These are phyloP conservation scores for Ennomos fuscantarius DNA, from an alignment of 2,888 invertebrate species.

Conservation along the genomic window DNA sequence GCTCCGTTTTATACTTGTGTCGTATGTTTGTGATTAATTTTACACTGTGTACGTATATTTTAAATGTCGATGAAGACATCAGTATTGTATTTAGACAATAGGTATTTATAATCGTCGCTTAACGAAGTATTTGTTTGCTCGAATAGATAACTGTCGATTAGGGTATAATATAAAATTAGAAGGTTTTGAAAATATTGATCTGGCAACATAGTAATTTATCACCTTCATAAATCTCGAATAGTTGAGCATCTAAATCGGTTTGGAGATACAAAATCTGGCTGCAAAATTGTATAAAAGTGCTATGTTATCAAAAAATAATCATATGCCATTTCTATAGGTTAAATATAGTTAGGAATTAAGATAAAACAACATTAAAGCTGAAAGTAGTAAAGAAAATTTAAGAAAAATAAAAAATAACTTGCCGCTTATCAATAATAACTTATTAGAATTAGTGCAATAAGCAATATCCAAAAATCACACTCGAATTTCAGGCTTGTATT, in stretches of 20 bases:
- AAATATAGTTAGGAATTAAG: conserved; percentile 14
- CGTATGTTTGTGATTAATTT: conserved; percentile 68
- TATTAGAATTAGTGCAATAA: conserved; percentile 49
- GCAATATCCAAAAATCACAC: conserved; percentile 49
- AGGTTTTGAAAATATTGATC: conserved; percentile 11
- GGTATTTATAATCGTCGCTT: conserved; percentile 59
- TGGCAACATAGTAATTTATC: conserved; percentile 6
- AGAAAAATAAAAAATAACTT: conserved; percentile 9
- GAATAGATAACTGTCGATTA: conserved; percentile 18
- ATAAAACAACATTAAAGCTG: conserved; percentile 4
- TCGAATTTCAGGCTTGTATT: conserved; percentile 37
- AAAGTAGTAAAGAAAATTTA: conserved; percentile 8
- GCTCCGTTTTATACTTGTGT: conserved; percentile 39
- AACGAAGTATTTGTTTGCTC: conserved; percentile 30
- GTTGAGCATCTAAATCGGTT: not conserved
- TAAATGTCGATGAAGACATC: conserved; percentile 63
- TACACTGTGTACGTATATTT: conserved; percentile 66
- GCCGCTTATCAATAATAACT: conserved; percentile 18
- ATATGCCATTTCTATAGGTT: conserved; percentile 19
- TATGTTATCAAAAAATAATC: not conserved
- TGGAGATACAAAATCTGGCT: not conserved
- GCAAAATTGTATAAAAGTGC: not conserved
- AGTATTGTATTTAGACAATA: conserved; percentile 73
- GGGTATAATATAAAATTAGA: not conserved
- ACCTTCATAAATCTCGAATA: conserved; percentile 7